A percentile compares a stretch with the other conserved stretches of the same genome.
Conservation (phyloP, 1,140 invertebrate genomes). For the Augochlora pura region DNA sequence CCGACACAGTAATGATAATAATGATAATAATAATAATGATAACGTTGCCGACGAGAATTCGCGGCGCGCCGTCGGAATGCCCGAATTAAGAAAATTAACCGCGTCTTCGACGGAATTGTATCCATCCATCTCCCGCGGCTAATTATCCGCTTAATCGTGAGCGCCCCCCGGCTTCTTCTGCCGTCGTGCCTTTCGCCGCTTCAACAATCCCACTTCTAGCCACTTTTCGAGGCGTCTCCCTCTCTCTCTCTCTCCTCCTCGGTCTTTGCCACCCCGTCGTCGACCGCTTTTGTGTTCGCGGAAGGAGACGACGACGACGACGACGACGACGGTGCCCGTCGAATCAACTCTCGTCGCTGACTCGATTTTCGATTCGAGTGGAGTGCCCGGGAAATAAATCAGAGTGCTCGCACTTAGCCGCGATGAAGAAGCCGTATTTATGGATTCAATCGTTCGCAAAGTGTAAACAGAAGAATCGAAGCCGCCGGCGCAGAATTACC, state of each 20-base stretch:
- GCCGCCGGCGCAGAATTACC: not conserved
- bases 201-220: conserved; percentile 14
- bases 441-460: not conserved
- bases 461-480: not conserved
- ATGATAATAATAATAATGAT: not conserved
- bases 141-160: conserved; percentile 35
- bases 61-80: not conserved
- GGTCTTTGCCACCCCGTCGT: no score
- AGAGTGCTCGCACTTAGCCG: not conserved
- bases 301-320: not conserved
- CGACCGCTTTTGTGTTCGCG: not conserved
- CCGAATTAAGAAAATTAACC: not conserved
- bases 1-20: not conserved
- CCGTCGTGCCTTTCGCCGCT: not conserved
- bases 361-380: not conserved
- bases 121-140: conserved; percentile 31
- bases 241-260: no score
- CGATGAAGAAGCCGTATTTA: conserved; percentile 7
- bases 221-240: conserved; percentile 10
- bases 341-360: not conserved
- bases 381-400: not conserved
- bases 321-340: not conserved
- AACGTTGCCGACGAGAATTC: no score
- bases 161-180: conserved; percentile 1
- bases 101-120: conserved; percentile 3